A percentile compares a stretch with the other conserved stretches of the same genome.
These are phyloP conservation scores for Phyllotis vaccarum DNA, from an alignment of 2,797 vertebrate species.

Conservation along the genomic window DNA sequence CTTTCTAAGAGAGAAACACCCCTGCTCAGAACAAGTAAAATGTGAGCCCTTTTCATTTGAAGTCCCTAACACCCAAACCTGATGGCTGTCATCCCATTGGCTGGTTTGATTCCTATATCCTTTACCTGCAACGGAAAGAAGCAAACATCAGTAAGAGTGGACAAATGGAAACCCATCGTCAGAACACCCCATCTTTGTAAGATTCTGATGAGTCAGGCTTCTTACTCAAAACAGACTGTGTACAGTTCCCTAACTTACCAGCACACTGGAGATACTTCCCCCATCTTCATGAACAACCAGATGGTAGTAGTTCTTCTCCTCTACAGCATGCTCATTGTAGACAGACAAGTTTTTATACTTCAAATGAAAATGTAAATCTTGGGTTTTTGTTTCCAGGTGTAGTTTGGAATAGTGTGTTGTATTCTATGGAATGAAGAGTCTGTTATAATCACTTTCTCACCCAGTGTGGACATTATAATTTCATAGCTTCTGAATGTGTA, in stretches of 20 bases:
- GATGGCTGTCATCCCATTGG: slow-evolving; percentile 85
- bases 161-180: background rate
- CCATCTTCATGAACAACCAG: slow-evolving; percentile 87
- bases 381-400: slow-evolving; percentile 82
- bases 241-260: slow-evolving; percentile 89
- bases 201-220: slow-evolving; percentile 78
- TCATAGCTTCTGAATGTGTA: background rate
- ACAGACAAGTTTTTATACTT: slow-evolving; percentile 69
- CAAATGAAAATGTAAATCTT: slow-evolving; percentile 82
- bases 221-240: slow-evolving; percentile 42
- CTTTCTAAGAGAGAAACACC: slow-evolving; percentile 11
- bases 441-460: slow-evolving; percentile 32
- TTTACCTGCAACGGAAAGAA: slow-evolving; percentile 84
- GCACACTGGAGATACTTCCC: slow-evolving; percentile 86
- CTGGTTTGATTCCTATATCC: slow-evolving; percentile 85
- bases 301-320: slow-evolving; percentile 90
- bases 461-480: background rate
- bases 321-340: slow-evolving; percentile 81
- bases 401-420: slow-evolving; percentile 89
- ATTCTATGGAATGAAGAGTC: slow-evolving; percentile 88
- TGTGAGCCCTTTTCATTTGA: background rate
- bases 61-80: slow-evolving; percentile 83
- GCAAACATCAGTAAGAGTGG: slow-evolving; percentile 69
- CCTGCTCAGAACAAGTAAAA: slow-evolving; percentile 5
- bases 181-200: slow-evolving; percentile 27